Base-by-base conservation (phyloP, 2,113 vertebrate species). In the Lophochroa leadbeateri region DNA sequence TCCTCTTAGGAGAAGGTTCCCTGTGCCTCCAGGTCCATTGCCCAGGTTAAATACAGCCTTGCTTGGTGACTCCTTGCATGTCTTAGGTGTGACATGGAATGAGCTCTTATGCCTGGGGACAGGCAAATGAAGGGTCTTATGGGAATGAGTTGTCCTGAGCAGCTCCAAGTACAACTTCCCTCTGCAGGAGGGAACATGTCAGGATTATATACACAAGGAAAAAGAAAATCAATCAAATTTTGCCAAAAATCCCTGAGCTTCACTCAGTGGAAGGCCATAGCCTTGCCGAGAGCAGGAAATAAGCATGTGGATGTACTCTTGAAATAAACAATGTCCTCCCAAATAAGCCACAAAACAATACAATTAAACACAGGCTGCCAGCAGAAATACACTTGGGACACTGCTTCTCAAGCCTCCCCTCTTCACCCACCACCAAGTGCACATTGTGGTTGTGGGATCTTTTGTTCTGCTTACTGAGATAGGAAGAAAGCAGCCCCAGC, bases 81-180 rank as follows among this genome's bases (percentile, higher is more conserved):
- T 93, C 23, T 31, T 58, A 69, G 23, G 19, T 75, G 28, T 64
- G 43, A 72, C 10, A 20, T 0, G 12, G 31, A 69, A 24, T 5
- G 49, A 75, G 27, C 27, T 20, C 44, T 53, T 37, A 83, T 80
- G 68, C 89, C 19, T 19, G 35, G 46, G 47, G 39, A 92, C 20
- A 39, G 49, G 35, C 24, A 90, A 89, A 87, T 1, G 3, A 86
- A n/a, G 55, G 19, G 8, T 50, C 68, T 86, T 43, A 9, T 94
- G 86, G 49, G 77, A 94, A 92, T 9, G 43, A 53, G 92, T 9
- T 7, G 25, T 87, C 21, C 64, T 11, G 10, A 97, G 74, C 33
- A 95, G 90, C 50, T 90, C 83, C 61, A 87, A 8, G 46, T 97
- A 90, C 25, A 86, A 86, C 57, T 96, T 86, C 92, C 97, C 90